Evolutionary conservation across 2,113 vertebrate species (phyloP).

Genomic region (Dipodomys stephensi): DNA sequence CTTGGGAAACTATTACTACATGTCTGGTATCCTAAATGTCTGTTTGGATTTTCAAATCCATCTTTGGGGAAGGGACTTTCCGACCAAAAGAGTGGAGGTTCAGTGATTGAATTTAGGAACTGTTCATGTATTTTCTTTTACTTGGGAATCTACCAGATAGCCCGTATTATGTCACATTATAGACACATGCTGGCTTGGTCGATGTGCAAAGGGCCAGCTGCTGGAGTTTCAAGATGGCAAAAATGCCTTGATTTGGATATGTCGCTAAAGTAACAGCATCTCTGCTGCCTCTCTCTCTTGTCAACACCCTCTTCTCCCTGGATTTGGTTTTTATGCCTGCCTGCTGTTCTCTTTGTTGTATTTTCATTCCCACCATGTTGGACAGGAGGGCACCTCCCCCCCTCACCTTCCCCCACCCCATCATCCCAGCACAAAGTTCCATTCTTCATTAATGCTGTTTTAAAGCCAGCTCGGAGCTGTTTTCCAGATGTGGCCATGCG

Average conservation of each 20-base stretch:
- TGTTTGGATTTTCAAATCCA: slow-evolving; percentile 4
- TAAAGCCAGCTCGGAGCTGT: slow-evolving; percentile 90
- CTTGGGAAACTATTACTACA: neutral
- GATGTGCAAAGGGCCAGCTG: neutral
- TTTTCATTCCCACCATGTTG: slow-evolving; percentile 79
- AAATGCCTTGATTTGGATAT: neutral
- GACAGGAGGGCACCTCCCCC: slow-evolving; percentile 76
- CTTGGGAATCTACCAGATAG: neutral
- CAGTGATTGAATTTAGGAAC: slow-evolving; percentile 15
- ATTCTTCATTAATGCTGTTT: slow-evolving; percentile 89
- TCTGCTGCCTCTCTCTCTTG: slow-evolving; percentile 8
- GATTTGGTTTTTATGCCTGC: slow-evolving; percentile 55
- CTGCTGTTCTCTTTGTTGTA: slow-evolving; percentile 73
- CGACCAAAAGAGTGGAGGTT: neutral
- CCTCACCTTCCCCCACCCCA: slow-evolving; percentile 66
- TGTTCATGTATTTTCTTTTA: neutral
- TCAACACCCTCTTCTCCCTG: slow-evolving; percentile 72
- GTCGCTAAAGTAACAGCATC: neutral
- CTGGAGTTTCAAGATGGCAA: neutral
- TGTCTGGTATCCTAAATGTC: neutral
- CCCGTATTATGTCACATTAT: neutral
- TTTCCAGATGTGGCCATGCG: slow-evolving; percentile 96
- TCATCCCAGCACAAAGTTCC: slow-evolving; percentile 86
- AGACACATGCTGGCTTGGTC: neutral
- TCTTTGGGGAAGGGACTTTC: neutral